phyloP scores from a whole-genome alignment of 2,113 vertebrate genomes.

The Petaurus breviceps region DNA sequence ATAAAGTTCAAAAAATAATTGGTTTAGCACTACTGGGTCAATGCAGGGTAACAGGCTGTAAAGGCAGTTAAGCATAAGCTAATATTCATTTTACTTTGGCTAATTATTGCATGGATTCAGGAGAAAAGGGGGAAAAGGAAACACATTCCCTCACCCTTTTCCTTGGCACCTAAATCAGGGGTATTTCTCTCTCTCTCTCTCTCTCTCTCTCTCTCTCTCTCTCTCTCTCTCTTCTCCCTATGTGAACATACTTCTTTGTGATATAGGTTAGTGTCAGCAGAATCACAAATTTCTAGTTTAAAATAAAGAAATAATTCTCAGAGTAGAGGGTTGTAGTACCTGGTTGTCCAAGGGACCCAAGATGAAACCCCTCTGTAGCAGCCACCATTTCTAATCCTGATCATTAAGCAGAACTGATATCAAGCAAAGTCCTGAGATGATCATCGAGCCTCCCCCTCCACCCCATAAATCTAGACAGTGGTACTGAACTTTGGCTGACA shows the following conservation, averaged over 20 bases:
- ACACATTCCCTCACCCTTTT: conserved; percentile 65
- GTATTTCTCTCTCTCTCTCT: neutral
- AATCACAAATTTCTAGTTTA: conserved; percentile 33
- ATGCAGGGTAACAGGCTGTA: conserved; percentile 83
- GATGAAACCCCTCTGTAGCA: neutral
- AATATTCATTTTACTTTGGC: conserved; percentile 90
- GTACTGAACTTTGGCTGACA: neutral
- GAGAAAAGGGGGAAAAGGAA: conserved; percentile 66
- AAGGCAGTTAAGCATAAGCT: conserved; percentile 89
- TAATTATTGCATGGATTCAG: conserved; percentile 87
- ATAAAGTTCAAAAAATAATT: conserved; percentile 92
- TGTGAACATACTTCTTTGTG: neutral
- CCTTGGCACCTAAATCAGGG: conserved; percentile 62
- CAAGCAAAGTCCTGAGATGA: neutral
- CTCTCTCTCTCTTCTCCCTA: neutral
- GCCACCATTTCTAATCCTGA: neutral
- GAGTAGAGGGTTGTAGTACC: conserved; percentile 40
- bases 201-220: too few species aligned
- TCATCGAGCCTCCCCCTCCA: neutral
- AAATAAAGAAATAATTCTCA: conserved; percentile 57
- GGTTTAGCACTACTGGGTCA: conserved; percentile 91
- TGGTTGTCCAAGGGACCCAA: conserved; percentile 15
- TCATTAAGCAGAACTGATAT: conserved; percentile 35
- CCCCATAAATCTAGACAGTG: neutral
- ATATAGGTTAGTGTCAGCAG: conserved; percentile 17